Percentiles rank a stretch among this genome's conserved stretches.
Conservation (phyloP, 1,140 invertebrate genomes). For the Theocolax elegans region DNA sequence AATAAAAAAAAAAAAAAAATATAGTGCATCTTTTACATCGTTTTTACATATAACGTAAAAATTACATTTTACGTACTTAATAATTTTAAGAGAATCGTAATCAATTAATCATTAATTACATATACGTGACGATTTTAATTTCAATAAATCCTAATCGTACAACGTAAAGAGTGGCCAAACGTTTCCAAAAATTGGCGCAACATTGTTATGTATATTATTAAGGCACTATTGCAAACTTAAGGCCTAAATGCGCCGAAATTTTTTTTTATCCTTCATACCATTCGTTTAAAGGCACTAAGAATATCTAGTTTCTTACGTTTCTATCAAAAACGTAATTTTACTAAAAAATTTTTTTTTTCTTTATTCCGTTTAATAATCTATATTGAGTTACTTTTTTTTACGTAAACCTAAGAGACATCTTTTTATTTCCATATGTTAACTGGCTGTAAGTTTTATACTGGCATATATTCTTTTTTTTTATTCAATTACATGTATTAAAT, state of each 20-base stretch:
- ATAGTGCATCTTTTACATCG: too few relatives aligned
- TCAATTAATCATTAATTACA: too few relatives aligned
- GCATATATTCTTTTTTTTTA: slow-evolving; percentile 58
- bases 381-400: not conserved
- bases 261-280: slow-evolving; percentile 4
- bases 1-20: too few relatives aligned
- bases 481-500: slow-evolving; percentile 6
- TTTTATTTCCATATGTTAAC: slow-evolving; percentile 46
- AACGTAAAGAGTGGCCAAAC: too few relatives aligned
- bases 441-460: slow-evolving; percentile 61
- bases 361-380: too few relatives aligned
- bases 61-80: too few relatives aligned
- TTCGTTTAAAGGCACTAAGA: slow-evolving; percentile 29
- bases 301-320: slow-evolving; percentile 10
- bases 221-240: slow-evolving; percentile 40
- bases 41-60: too few relatives aligned
- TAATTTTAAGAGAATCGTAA: too few relatives aligned
- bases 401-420: slow-evolving; percentile 4
- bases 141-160: too few relatives aligned
- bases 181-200: not conserved
- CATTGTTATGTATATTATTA: slow-evolving; percentile 24
- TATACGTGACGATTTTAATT: too few relatives aligned
- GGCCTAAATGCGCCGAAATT: slow-evolving; percentile 30
- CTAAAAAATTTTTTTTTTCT: not conserved
- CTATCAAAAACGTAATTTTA: not conserved